These are phyloP conservation scores for Hyperoplus lanceolatus DNA, from an alignment of 2,797 vertebrate species.

Conservation along the genomic window DNA sequence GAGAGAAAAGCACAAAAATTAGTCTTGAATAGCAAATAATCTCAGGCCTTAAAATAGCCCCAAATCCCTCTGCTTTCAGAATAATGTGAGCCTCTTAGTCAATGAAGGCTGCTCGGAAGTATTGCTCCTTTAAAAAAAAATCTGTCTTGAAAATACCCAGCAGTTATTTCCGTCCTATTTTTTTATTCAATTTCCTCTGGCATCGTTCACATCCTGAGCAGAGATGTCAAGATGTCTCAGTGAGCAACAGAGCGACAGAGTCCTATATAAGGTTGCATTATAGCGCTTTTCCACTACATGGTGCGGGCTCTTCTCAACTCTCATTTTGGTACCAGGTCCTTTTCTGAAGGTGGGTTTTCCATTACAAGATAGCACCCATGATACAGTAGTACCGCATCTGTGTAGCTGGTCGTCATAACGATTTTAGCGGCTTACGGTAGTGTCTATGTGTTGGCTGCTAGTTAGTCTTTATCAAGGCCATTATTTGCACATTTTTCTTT, in stretches of 20 bases:
- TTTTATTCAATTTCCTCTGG: background rate
- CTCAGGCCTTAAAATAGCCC: conserved; percentile 28
- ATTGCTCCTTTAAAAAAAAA: background rate
- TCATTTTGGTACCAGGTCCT: no score
- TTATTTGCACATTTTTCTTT: no score
- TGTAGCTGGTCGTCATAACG: no score
- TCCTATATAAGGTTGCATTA: background rate
- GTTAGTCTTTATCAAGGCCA: no score
- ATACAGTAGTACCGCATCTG: no score
- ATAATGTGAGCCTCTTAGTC: background rate
- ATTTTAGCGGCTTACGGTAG: no score
- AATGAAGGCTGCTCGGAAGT: conserved; percentile 8
- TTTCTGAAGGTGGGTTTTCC: no score
- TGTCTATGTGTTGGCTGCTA: no score
- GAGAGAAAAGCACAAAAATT: conserved; percentile 29
- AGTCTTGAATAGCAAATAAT: conserved; percentile 33
- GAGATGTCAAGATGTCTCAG: conserved; percentile 15
- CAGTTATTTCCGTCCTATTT: conserved; percentile 4
- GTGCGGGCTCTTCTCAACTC: no score
- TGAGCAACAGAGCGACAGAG: background rate
- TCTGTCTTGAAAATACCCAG: conserved; percentile 6
- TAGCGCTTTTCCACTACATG: no score
- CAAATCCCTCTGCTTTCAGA: conserved; percentile 17
- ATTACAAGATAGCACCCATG: no score
- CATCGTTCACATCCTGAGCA: background rate